Evolutionary conservation across 2,888 invertebrate species (phyloP).

Genomic region (Drosophila buzzatii): DNA sequence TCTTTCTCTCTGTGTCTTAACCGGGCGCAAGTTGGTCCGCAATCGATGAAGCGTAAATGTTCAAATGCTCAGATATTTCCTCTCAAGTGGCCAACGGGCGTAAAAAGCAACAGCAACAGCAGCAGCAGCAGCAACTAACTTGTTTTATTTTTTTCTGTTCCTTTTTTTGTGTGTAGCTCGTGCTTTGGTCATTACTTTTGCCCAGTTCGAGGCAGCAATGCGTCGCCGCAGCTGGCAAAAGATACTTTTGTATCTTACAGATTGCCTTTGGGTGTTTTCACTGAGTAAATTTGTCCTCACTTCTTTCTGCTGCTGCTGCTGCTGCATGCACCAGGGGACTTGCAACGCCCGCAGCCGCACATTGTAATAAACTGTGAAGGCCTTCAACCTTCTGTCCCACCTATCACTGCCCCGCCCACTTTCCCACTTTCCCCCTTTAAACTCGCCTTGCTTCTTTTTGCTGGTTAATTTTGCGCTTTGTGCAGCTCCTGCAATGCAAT

Average conservation of each 20-base stretch:
- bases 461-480: constrained; percentile 49
- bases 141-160: constrained; percentile 9
- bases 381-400: background rate
- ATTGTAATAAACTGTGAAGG: constrained; percentile 50
- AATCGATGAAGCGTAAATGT: constrained; percentile 83
- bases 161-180: constrained; percentile 51
- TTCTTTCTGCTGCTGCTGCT: constrained; percentile 13
- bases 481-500: constrained; percentile 37
- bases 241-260: constrained; percentile 61
- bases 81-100: constrained; percentile 52
- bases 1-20: constrained; percentile 4
- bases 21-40: constrained; percentile 45
- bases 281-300: constrained; percentile 58
- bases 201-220: constrained; percentile 38
- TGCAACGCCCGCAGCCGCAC: constrained; percentile 33
- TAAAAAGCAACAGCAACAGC: constrained; percentile 37
- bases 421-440: background rate
- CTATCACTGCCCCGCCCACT: background rate
- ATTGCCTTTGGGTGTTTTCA: constrained; percentile 72
- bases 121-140: constrained; percentile 19
- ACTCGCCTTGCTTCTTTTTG: background rate
- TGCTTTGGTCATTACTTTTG: constrained; percentile 80
- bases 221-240: constrained; percentile 61
- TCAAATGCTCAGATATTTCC: constrained; percentile 77
- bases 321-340: constrained; percentile 38